Evolutionary conservation across 2,113 vertebrate genomes (phyloP), one percentile per base, ranked within the genome.

Genomic region (Symphodus melops): DNA sequence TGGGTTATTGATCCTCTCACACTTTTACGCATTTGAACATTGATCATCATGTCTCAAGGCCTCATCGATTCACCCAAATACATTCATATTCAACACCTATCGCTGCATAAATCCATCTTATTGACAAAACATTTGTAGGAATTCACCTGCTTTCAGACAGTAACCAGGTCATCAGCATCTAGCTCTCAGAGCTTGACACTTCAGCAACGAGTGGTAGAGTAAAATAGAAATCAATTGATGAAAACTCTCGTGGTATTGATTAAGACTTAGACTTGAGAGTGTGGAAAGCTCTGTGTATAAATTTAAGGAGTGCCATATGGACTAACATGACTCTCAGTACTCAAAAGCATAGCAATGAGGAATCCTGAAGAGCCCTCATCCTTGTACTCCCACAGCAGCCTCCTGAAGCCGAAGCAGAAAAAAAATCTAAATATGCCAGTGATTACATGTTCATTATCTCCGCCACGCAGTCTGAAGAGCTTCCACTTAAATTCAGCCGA

Each of bases 111-210:
- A 89, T 90, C 90, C 78, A 87, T 85, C 57, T 46, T 59, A 87
- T 91, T 79, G 89, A 90, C 81, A 72, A 72, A 81, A 89, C 82
- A 91, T 90, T 87, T 87, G 86, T 71, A 67, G 82, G 85, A 91
- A 83, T 89, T 82, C 73, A 44, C 41, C 69, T 44, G 66, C 79
- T 89, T 88, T 83, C 68, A 65, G 80, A 83, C 59, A 58, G 78
- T 83, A 82, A 79, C 58, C 56, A 69, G 55, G 70, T 84, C 79
- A 88, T 90, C 90, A 90, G 87, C 10, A 51, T 21, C 72, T 51
- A 44, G 86, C 87, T 83, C 84, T 79, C 75, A 44, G 72, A 55
- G 68, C 77, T 17, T 61, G 75, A 75, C 72, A 42, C 77, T 78
- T 58, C 33, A 21, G 64, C 63, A 79, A 67, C 67, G 71, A 86